phyloP scores from a whole-genome alignment of 2,888 invertebrate genomes.

The Crocallis elinguaria region DNA sequence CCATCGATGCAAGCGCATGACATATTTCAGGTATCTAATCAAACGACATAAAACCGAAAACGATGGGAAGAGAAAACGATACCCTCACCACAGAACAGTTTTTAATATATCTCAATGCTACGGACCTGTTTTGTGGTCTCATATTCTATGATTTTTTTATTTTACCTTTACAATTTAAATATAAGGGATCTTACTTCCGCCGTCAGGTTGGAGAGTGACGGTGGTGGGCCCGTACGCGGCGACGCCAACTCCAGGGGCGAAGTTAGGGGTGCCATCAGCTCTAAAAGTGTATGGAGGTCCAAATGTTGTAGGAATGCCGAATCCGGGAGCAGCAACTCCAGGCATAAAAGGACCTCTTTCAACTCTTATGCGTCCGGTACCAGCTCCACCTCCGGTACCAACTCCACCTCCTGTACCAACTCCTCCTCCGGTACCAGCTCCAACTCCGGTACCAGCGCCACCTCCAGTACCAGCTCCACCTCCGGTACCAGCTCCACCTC shows the following conservation, averaged over 20 bases:
- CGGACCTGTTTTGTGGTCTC: no score
- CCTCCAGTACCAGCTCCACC: background rate
- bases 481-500: background rate
- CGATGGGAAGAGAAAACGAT: no score
- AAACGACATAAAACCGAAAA: no score
- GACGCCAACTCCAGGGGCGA: background rate
- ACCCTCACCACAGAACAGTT: no score
- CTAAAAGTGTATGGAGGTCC: background rate
- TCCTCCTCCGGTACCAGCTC: background rate
- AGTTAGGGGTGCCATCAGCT: background rate
- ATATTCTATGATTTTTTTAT: no score
- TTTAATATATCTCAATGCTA: no score
- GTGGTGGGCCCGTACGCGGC: background rate
- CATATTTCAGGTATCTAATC: no score
- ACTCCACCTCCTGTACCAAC: background rate
- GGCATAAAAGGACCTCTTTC: background rate
- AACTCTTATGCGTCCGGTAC: background rate
- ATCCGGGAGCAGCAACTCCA: background rate
- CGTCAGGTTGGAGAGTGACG: conserved; percentile 1
- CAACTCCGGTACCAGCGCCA: background rate
- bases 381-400: background rate
- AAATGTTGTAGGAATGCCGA: background rate
- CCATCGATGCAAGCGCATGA: no score
- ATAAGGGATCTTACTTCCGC: background rate
- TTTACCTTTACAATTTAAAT: no score